phyloP scores from a whole-genome alignment of 2,888 invertebrate genomes.

The Hyles lineata region DNA sequence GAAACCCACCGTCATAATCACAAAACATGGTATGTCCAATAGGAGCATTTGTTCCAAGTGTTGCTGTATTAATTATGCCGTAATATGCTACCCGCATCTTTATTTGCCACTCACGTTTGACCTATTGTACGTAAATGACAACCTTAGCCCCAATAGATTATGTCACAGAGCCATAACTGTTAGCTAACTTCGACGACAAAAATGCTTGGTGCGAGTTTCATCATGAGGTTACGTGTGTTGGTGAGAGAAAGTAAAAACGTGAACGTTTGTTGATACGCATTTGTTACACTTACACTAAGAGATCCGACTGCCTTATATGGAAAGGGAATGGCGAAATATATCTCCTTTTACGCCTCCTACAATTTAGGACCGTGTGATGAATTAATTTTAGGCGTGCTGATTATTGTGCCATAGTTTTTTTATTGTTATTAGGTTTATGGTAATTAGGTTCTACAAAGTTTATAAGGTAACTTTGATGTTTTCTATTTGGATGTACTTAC shows the following conservation, averaged over 20 bases:
- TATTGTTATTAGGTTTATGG: too few relatives aligned
- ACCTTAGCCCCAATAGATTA: slow-evolving; percentile 79
- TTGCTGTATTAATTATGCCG: slow-evolving; percentile 1
- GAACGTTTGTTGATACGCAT: slow-evolving; percentile 19
- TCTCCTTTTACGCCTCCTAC: not conserved
- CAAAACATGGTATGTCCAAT: not conserved
- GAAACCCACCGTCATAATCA: not conserved
- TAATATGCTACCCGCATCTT: slow-evolving; percentile 28
- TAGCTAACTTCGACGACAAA: slow-evolving; percentile 57
- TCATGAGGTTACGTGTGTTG: slow-evolving; percentile 53
- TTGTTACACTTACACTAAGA: slow-evolving; percentile 31
- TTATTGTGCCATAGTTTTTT: not conserved
- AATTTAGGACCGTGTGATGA: not conserved
- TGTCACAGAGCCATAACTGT: slow-evolving; percentile 52
- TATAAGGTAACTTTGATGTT: too few relatives aligned
- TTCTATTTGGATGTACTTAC: too few relatives aligned
- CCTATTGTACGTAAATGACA: slow-evolving; percentile 44
- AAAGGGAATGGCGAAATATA: slow-evolving; percentile 22
- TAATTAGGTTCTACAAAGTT: too few relatives aligned
- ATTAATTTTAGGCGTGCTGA: not conserved
- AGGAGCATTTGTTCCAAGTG: not conserved
- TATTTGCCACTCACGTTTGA: slow-evolving; percentile 29
- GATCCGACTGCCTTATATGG: slow-evolving; percentile 6
- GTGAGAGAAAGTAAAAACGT: slow-evolving; percentile 47
- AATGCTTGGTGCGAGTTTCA: slow-evolving; percentile 55